Evolutionary conservation across 2,797 vertebrate genomes (phyloP), one percentile per base, ranked within the genome.

Genomic region (Sylvilagus floridanus): DNA sequence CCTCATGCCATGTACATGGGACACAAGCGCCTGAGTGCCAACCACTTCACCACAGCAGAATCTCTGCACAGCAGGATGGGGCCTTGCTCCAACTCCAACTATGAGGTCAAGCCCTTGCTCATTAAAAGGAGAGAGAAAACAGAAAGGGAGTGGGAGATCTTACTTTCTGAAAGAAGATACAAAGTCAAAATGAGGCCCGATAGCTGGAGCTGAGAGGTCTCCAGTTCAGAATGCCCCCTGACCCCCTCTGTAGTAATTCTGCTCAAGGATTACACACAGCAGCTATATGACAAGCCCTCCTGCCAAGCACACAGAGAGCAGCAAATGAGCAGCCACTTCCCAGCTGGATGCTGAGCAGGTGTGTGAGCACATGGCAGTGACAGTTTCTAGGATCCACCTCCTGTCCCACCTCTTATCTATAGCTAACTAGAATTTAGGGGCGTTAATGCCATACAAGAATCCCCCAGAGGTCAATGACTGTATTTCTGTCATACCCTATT

Each of bases 191-290:
- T 7, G 14, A 77, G 60, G 52, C 19, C 13, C 5, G 32, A 81
- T 7, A 86, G 42, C 52, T 32, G 42, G 32, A 65, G 54, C 84
- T 72, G 12, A 95, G 63, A 93, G 84, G 95, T 26, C 2, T 30
- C 9, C 73, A 77, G 88, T 90, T 88, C 83, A 68, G 30, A 91
- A 90, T 0, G 2, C 37, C 57, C 86, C 88, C 73, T 77, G 91
- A 92, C 79, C 81, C 47, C 91, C 83, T 81, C 60, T 3, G 83
- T 71, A 26, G 62, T 47, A 47, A 86, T 87, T 94, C 73, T 22
- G 0, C 65, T 28, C 54, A 7, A 76, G 63, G 30, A 78, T 24
- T 91, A 57, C 82, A 77, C 94, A 76, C 22, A 35, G 16, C 42
- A 88, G 73, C 73, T n/a, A 21, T 2, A 37, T 76, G 62, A 82